phyloP scores from a whole-genome alignment of 1,140 invertebrate species.

The Bombus sylvicola region DNA sequence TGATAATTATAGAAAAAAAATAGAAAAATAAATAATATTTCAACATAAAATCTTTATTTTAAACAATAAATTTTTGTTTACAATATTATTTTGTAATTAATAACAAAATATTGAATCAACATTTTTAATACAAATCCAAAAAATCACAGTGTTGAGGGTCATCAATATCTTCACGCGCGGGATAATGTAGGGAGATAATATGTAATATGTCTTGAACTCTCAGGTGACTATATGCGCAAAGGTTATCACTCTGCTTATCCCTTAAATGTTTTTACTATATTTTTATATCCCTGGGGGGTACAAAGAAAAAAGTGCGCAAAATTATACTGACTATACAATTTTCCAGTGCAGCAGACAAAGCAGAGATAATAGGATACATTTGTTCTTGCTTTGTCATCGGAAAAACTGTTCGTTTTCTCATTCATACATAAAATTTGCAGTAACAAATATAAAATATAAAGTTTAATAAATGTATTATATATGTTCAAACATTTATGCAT shows the following conservation, averaged over 20 bases:
- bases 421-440: not conserved
- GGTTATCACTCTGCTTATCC: slow-evolving; percentile 56
- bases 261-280: slow-evolving; percentile 27
- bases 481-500: not conserved
- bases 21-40: not conserved
- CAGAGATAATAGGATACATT: not conserved
- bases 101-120: not conserved
- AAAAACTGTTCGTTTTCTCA: no score
- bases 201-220: slow-evolving; percentile 22
- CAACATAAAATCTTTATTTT: not conserved
- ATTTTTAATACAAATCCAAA: slow-evolving; percentile 1
- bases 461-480: not conserved
- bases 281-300: slow-evolving; percentile 50
- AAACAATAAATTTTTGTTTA: not conserved
- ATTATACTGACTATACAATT: not conserved
- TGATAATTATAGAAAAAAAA: no score
- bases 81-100: not conserved
- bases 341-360: not conserved
- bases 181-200: slow-evolving; percentile 35
- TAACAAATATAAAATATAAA: not conserved
- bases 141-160: slow-evolving; percentile 17
- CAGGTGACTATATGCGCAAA: slow-evolving; percentile 57
- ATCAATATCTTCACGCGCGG: slow-evolving; percentile 22
- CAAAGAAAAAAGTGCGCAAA: not conserved
- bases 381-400: not conserved